Evolutionary conservation across 2,888 invertebrate genomes (phyloP).

Genomic region (Drepana falcataria): DNA sequence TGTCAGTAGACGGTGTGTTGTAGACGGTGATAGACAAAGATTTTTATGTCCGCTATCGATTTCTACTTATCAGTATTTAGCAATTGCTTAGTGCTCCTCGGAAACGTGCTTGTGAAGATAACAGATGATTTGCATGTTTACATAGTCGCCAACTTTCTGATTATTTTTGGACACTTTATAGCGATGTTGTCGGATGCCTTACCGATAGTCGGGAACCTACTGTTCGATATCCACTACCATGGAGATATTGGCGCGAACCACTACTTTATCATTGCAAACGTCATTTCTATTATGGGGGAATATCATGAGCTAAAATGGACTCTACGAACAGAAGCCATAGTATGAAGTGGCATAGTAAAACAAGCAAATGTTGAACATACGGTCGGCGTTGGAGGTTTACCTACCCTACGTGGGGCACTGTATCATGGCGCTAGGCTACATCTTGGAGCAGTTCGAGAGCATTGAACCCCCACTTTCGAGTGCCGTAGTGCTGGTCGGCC

Average conservation of each 20-base stretch:
- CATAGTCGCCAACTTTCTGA: slow-evolving; percentile 23
- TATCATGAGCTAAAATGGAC: slow-evolving; percentile 30
- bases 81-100: slow-evolving; percentile 30
- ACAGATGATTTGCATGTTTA: slow-evolving; percentile 15
- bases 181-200: slow-evolving; percentile 25
- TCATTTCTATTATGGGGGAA: slow-evolving; percentile 37
- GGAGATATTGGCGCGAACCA: slow-evolving; percentile 23
- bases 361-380: slow-evolving; percentile 33
- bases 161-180: slow-evolving; percentile 31
- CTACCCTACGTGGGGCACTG: slow-evolving; percentile 53
- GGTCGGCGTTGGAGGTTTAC: slow-evolving; percentile 28
- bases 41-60: slow-evolving; percentile 22
- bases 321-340: slow-evolving; percentile 7
- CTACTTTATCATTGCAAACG: slow-evolving; percentile 33
- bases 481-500: slow-evolving; percentile 53
- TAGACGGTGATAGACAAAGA: too few relatives aligned
- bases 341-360: slow-evolving; percentile 4
- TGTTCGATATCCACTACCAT: slow-evolving; percentile 16
- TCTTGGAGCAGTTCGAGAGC: slow-evolving; percentile 48
- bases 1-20: slow-evolving; percentile 11
- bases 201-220: slow-evolving; percentile 21
- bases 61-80: slow-evolving; percentile 32
- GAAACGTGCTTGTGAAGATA: slow-evolving; percentile 28
- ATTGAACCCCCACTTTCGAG: slow-evolving; percentile 53
- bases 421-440: slow-evolving; percentile 59